Evolutionary conservation across 1,140 invertebrate genomes (phyloP).

Genomic region (Ips typographus): DNA sequence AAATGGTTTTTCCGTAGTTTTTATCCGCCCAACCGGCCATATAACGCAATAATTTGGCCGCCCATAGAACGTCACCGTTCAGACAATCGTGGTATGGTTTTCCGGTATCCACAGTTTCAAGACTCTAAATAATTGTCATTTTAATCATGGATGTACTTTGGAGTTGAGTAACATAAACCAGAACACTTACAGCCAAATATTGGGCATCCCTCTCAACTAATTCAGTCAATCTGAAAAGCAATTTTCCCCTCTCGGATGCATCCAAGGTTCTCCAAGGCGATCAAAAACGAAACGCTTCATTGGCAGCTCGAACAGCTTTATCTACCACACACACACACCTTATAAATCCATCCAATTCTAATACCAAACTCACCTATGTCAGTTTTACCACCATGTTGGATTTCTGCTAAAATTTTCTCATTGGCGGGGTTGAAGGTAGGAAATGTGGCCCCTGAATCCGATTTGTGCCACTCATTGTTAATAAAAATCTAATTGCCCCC

Average conservation of each 20-base stretch:
- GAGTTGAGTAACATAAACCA: too few species aligned
- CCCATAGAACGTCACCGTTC: slow-evolving; percentile 69
- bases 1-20: slow-evolving; percentile 86
- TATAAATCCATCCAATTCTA: too few species aligned
- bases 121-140: slow-evolving; percentile 61
- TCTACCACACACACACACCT: neutral
- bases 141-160: too few species aligned
- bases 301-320: slow-evolving; percentile 73
- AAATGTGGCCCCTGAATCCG: slow-evolving; percentile 86
- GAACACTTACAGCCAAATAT: slow-evolving; percentile 73
- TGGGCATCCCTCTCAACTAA: slow-evolving; percentile 75
- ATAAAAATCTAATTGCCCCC: slow-evolving; percentile 75
- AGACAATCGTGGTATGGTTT: slow-evolving; percentile 82
- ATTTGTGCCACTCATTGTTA: slow-evolving; percentile 95
- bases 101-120: slow-evolving; percentile 94
- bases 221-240: slow-evolving; percentile 81
- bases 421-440: slow-evolving; percentile 85
- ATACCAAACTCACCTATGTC: neutral
- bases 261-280: slow-evolving; percentile 91
- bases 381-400: slow-evolving; percentile 60
- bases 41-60: slow-evolving; percentile 72
- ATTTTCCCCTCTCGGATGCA: slow-evolving; percentile 77
- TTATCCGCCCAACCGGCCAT: slow-evolving; percentile 89
- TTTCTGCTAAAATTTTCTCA: slow-evolving; percentile 79
- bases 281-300: slow-evolving; percentile 72